Evolutionary conservation across 2,888 invertebrate species (phyloP), one percentile per base, ranked within the genome.

Genomic region (Palloptera scutellata): DNA sequence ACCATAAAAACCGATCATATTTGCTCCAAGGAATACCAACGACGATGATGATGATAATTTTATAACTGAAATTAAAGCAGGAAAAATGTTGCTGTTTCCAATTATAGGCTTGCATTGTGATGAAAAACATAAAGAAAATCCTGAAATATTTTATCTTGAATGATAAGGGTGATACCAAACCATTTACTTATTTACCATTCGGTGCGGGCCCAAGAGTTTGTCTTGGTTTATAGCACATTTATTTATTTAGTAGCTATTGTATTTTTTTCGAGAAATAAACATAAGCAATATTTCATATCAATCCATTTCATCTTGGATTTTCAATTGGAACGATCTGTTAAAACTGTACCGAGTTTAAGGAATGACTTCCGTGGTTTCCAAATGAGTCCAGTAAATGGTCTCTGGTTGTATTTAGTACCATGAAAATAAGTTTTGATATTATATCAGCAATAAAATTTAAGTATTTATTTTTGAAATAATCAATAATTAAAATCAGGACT

Each of bases 191-290:
- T 72, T 71, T 87, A 68, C 88, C 89, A 0, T 89, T 89, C 64
- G 89, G 88, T 6, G 68, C 80, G 0, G 90, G 90, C 10, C 89
- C 89, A 0, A 86, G 89, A 68, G 88, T 86, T 75, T 90, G 90
- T 73, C 87, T 90, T 59, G 90, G 89, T 83, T 61, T 72, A 73
- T 66, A 45, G 6, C 30, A 15, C 1, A 15, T 1, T n/a, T n/a
- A n/a, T n/a, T n/a, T n/a, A n/a, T n/a, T n/a, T n/a, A n/a, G n/a
- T n/a, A n/a, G n/a, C n/a, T n/a, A n/a, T n/a, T n/a, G n/a, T n/a
- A n/a, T n/a, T n/a, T n/a, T n/a, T n/a, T n/a, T n/a, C n/a, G n/a
- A n/a, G n/a, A n/a, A n/a, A n/a, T n/a, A n/a, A n/a, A n/a, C n/a
- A n/a, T n/a, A n/a, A n/a, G n/a, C n/a, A n/a, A n/a, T n/a, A n/a